Evolutionary conservation across 2,888 invertebrate genomes (phyloP).

Genomic region (Drosophila kambysellisi): DNA sequence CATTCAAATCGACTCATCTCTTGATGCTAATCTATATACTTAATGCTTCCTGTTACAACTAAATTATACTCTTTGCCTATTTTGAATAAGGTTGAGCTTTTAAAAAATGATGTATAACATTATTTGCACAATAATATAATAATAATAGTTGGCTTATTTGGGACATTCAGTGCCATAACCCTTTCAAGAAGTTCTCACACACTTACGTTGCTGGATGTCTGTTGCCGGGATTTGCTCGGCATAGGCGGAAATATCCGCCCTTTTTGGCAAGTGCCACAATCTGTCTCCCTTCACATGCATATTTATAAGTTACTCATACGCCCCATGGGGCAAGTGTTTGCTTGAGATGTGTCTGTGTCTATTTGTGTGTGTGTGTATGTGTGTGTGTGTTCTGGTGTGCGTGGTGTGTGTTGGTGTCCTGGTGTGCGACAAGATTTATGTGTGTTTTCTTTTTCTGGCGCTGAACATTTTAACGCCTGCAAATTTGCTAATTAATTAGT

Average conservation of each 20-base stretch:
- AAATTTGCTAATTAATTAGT: constrained; percentile 78
- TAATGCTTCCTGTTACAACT: not conserved
- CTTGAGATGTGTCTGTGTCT: constrained; percentile 11
- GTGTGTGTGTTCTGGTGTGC: constrained; percentile 53
- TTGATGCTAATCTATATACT: not conserved
- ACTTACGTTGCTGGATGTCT: constrained; percentile 5
- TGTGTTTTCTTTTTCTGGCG: constrained; percentile 68
- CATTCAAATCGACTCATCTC: not conserved
- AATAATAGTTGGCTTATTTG: not conserved
- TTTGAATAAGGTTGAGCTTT: not conserved
- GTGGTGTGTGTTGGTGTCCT: constrained; percentile 45
- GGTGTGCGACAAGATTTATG: constrained; percentile 76
- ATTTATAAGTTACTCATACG: constrained; percentile 62
- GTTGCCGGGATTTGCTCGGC: constrained; percentile 14
- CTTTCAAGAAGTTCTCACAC: not conserved
- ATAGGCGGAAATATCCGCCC: constrained; percentile 52
- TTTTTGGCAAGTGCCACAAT: constrained; percentile 64
- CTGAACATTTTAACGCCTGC: constrained; percentile 75
- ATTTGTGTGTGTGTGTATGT: not conserved
- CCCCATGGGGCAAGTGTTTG: constrained; percentile 34
- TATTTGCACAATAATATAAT: not conserved
- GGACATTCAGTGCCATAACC: not conserved
- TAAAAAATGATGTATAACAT: not conserved
- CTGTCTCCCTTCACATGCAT: constrained; percentile 31
- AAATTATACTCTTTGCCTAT: not conserved